phyloP scores from a whole-genome alignment of 2,113 vertebrate genomes.

The Megaceryle torquata region DNA sequence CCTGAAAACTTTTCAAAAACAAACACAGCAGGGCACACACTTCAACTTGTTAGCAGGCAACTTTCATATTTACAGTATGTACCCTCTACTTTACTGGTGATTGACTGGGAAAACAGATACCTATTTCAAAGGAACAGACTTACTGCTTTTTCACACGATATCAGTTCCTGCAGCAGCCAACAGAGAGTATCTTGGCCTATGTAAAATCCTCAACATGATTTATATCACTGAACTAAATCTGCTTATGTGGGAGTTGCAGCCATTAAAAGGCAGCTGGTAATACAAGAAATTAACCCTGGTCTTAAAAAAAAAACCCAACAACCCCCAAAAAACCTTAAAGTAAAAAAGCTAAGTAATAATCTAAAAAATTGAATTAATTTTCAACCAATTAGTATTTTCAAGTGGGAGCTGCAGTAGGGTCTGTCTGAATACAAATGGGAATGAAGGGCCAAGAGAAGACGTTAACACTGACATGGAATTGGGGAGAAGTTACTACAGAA shows the following conservation, averaged over 20 bases:
- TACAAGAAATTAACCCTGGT: background rate
- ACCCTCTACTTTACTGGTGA: background rate
- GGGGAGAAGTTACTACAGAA: background rate
- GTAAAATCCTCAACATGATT: background rate
- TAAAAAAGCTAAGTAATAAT: background rate
- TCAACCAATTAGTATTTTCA: conserved; percentile 26
- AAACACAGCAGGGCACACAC: background rate
- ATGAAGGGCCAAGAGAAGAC: background rate
- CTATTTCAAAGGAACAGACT: background rate
- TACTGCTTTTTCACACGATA: background rate
- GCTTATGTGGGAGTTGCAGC: background rate
- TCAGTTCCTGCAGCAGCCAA: background rate
- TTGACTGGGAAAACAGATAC: background rate
- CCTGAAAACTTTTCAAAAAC: background rate
- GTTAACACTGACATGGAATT: background rate
- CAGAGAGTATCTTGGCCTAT: background rate
- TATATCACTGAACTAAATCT: background rate
- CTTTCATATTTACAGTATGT: background rate
- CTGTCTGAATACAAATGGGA: conserved; percentile 33
- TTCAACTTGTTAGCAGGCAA: background rate
- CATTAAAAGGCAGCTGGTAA: background rate
- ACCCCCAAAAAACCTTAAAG: background rate
- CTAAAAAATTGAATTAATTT: conserved; percentile 14
- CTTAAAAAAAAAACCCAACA: background rate
- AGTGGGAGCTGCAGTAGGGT: background rate